Evolutionary conservation across 2,888 invertebrate genomes (phyloP).

Genomic region (Andrena camellia): DNA sequence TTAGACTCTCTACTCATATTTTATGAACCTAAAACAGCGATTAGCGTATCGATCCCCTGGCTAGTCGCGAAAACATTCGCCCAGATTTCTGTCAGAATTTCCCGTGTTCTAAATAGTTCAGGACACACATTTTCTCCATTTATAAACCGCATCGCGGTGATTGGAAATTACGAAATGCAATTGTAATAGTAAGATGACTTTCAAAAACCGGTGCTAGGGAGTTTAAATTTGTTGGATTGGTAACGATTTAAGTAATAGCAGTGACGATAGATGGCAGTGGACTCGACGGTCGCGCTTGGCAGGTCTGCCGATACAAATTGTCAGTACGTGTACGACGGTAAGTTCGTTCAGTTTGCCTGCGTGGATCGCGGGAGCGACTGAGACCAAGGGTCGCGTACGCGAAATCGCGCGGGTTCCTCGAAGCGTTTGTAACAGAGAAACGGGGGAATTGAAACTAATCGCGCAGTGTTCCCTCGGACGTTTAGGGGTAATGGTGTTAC

Average conservation of each 20-base stretch:
- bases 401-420: conserved; percentile 18
- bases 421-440: neutral
- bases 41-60: neutral
- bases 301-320: conserved; percentile 50
- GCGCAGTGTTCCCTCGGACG: neutral
- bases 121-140: neutral
- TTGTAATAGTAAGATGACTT: conserved; percentile 16
- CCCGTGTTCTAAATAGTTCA: no score
- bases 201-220: conserved; percentile 47
- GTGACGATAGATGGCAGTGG: conserved; percentile 55
- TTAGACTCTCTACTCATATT: neutral
- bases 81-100: neutral
- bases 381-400: neutral
- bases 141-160: neutral
- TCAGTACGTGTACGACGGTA: conserved; percentile 66
- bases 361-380: conserved; percentile 12
- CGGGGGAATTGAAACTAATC: neutral
- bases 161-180: neutral
- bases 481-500: neutral
- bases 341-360: conserved; percentile 36
- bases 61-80: neutral
- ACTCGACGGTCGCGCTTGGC: conserved; percentile 26
- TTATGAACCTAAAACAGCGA: neutral
- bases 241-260: neutral
- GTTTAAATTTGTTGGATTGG: neutral